Conservation (phyloP, 2,797 vertebrate species). For the Channa striata region DNA sequence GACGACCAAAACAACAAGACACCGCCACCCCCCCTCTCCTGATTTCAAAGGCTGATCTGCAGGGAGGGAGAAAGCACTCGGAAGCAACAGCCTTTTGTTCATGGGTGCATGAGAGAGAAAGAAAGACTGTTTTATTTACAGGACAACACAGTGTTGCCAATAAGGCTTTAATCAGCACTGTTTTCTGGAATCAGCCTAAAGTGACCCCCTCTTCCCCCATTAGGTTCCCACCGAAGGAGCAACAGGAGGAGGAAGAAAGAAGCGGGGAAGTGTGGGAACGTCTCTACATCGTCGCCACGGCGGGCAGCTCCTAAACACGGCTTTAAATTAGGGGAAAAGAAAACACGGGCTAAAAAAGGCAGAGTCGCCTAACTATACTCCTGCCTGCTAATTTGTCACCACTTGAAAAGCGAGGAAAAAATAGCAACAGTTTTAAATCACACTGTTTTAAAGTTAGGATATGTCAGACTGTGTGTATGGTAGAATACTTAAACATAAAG, state of each 20-base stretch:
- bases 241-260: conserved; percentile 67
- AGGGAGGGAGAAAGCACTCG: conserved; percentile 64
- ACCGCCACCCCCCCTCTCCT: conserved; percentile 17
- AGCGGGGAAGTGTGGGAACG: conserved; percentile 77
- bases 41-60: conserved; percentile 69
- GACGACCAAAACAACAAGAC: conserved; percentile 72
- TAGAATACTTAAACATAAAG: conserved; percentile 72
- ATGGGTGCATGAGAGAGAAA: conserved; percentile 37
- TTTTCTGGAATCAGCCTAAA: conserved; percentile 63
- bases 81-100: conserved; percentile 71
- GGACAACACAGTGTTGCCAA: conserved; percentile 72
- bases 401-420: conserved; percentile 76
- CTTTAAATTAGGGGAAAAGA: conserved; percentile 83
- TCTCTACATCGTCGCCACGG: conserved; percentile 70
- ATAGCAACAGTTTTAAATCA: conserved; percentile 76
- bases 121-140: conserved; percentile 63
- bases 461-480: conserved; percentile 68
- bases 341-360: conserved; percentile 79
- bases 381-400: conserved; percentile 83
- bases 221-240: conserved; percentile 65
- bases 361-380: conserved; percentile 67
- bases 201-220: conserved; percentile 47
- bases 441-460: conserved; percentile 60
- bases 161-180: conserved; percentile 75
- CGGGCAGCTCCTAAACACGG: conserved; percentile 77